Conservation (phyloP, 2,888 invertebrate genomes). For the Oeneis ivallda region DNA sequence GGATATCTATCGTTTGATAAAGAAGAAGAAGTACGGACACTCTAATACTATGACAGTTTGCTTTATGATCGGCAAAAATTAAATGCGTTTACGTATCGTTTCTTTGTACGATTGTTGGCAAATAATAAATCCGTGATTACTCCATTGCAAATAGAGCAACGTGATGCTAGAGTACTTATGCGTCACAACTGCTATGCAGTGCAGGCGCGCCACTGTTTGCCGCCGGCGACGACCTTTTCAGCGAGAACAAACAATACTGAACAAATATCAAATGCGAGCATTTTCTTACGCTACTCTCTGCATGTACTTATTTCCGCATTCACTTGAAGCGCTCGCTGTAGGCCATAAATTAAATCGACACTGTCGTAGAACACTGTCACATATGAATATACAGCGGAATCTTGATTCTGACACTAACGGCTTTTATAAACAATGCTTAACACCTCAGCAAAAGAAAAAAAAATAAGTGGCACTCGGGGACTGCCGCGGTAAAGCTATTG, state of each 20-base stretch:
- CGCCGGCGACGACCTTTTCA: slow-evolving; percentile 54
- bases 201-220: slow-evolving; percentile 39
- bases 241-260: slow-evolving; percentile 49
- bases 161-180: slow-evolving; percentile 24
- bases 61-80: too few species aligned
- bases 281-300: slow-evolving; percentile 28
- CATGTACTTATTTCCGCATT: slow-evolving; percentile 14
- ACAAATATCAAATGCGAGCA: slow-evolving; percentile 37
- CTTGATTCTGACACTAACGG: too few species aligned
- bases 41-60: too few species aligned
- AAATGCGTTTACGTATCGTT: background rate
- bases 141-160: slow-evolving; percentile 21
- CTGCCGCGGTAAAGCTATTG: too few species aligned
- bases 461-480: too few species aligned
- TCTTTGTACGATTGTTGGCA: background rate
- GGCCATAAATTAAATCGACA: slow-evolving; percentile 14
- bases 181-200: slow-evolving; percentile 31
- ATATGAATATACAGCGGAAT: too few species aligned
- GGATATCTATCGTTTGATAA: too few species aligned
- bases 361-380: too few species aligned
- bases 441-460: too few species aligned
- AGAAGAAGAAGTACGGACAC: too few species aligned
- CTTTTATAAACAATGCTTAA: too few species aligned
- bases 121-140: slow-evolving; percentile 17
- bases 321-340: slow-evolving; percentile 2